Conservation (phyloP, 2,797 vertebrate genomes). For the Coregonus suidteri region DNA sequence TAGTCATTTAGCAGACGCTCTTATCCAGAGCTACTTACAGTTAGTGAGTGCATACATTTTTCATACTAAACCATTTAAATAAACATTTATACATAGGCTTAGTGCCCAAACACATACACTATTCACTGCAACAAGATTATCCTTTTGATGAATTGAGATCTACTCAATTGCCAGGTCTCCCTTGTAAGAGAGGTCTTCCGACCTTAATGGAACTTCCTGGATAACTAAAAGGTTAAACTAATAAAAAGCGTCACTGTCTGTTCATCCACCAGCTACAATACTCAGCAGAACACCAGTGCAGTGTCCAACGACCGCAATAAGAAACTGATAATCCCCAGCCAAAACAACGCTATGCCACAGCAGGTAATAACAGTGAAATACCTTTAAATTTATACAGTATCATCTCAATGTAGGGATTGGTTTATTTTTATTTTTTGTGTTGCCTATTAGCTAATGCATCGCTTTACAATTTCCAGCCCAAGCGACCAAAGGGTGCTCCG, state of each 20-base stretch:
- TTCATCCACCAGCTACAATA: slow-evolving; percentile 36
- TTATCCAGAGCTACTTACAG: too few relatives aligned
- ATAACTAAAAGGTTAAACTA: background rate
- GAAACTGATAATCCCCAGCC: slow-evolving; percentile 10
- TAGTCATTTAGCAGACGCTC: too few relatives aligned
- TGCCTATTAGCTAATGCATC: background rate
- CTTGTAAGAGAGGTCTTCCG: too few relatives aligned
- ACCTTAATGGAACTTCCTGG: too few relatives aligned
- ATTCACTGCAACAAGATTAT: background rate
- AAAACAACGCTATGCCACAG: slow-evolving; percentile 27
- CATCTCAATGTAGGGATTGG: background rate
- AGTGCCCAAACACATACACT: too few relatives aligned
- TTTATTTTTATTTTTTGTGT: background rate
- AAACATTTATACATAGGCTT: too few relatives aligned
- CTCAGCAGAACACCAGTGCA: slow-evolving; percentile 34
- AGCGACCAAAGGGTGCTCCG: slow-evolving; percentile 54
- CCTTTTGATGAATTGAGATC: too few relatives aligned
- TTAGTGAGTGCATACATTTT: too few relatives aligned
- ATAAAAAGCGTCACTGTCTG: background rate
- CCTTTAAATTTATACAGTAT: background rate
- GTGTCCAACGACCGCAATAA: background rate
- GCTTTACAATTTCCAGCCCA: slow-evolving; percentile 48
- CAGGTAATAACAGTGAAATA: background rate
- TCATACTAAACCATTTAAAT: too few relatives aligned
- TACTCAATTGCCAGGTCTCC: too few relatives aligned